Evolutionary conservation across 2,113 vertebrate species (phyloP).

Genomic region (Mesembrinibis cayennensis): DNA sequence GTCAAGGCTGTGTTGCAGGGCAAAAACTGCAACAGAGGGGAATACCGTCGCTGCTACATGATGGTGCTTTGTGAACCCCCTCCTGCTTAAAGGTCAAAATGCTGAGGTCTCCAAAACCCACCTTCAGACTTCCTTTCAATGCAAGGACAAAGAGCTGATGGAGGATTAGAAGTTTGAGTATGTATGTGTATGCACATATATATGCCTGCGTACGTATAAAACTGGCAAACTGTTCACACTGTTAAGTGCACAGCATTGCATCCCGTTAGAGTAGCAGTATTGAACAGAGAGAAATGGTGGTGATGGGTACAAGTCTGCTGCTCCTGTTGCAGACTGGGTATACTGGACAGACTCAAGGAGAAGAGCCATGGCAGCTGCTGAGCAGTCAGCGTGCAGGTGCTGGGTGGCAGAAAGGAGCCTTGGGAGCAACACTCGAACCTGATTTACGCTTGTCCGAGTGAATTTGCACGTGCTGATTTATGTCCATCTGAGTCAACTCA

Average conservation of each 20-base stretch:
- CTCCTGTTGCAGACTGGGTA: neutral
- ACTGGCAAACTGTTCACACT: neutral
- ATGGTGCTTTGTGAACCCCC: neutral
- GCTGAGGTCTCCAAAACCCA: neutral
- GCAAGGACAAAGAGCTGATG: neutral
- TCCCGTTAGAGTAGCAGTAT: neutral
- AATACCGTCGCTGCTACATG: accelerated
- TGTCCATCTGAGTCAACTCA: neutral
- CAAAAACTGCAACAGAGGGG: neutral
- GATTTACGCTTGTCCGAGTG: neutral
- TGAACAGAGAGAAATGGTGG: neutral
- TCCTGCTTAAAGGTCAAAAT: neutral
- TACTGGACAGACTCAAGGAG: neutral
- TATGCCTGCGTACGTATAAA: neutral
- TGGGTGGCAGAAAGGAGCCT: neutral
- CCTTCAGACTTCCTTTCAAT: neutral
- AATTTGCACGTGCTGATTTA: neutral
- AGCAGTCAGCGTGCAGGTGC: neutral
- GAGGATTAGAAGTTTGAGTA: neutral
- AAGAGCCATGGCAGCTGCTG: neutral
- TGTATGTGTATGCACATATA: too few relatives aligned
- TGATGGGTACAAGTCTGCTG: neutral
- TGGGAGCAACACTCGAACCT: neutral
- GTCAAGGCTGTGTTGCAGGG: neutral
- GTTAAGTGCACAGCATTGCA: neutral